Base-by-base conservation (phyloP, 2,888 invertebrate species). In the Dolomedes plantarius region DNA sequence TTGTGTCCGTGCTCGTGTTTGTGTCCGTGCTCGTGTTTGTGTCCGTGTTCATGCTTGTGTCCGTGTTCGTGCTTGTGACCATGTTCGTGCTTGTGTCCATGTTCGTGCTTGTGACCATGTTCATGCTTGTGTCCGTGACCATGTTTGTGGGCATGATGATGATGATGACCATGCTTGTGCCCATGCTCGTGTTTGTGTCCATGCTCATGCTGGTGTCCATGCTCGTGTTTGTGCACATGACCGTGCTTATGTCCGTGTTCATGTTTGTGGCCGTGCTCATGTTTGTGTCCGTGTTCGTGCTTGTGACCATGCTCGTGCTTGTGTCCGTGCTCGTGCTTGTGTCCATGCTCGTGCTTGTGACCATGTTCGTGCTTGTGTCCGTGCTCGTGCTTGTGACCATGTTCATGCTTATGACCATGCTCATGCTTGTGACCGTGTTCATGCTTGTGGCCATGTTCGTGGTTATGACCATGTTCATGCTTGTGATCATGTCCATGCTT, bases 181-280 rank as follows among this genome's bases (percentile, higher is more conserved):
- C 72, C 36, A 16, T 86, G 86, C 0, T 74, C 76, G 19, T 86
- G 83, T 5, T 83, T 73, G 67, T 83, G 80, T n/a, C 41, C 72
- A 46, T 80, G 80, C 6, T 39, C 81, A 29, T 86, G 80, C 11
- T 76, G 75, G 62, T 80, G 80, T 2, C 16, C 16, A 76, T 86
- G 80, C 28, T 56, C 76, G 56, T 86, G 86, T 19, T 72, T 81
- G 67, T 86, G 80, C 0, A 28, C 77, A 11, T 86, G 86, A 6
- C 31, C 69, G 19, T 86, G 86, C 23, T 86, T 73, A 56, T 86
- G 86, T 0, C 39, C 80, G 64, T 86, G 86, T 3, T 56, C 69
- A n/a, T 86, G 86, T 16, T 79, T 76, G 75, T 86, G 86, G 11
- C 64, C 75, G 19, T 86, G 86, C 5, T 46, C 79, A 28, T 86